phyloP scores from a whole-genome alignment of 2,797 vertebrate species.

The Sebastes nivosus region DNA sequence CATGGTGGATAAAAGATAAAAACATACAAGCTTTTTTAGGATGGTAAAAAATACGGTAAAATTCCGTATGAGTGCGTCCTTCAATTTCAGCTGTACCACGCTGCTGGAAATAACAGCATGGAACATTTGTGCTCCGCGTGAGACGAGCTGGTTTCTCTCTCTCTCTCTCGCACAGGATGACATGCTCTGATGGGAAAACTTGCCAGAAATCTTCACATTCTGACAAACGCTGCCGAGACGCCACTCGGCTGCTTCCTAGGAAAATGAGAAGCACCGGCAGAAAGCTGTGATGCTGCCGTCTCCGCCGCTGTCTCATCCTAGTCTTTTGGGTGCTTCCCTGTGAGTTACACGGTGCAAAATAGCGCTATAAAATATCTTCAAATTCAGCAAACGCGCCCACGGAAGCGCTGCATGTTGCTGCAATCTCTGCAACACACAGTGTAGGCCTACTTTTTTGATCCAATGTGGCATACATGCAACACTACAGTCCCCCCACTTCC shows the following conservation, averaged over 20 bases:
- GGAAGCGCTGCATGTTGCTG: background rate
- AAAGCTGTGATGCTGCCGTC: slow-evolving; percentile 30
- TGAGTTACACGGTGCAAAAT: slow-evolving; percentile 24
- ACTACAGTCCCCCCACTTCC: slow-evolving; percentile 28
- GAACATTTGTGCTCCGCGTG: slow-evolving; percentile 10
- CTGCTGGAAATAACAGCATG: slow-evolving; percentile 13
- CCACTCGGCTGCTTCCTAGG: slow-evolving; percentile 26
- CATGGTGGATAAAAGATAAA: background rate
- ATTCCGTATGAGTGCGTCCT: background rate
- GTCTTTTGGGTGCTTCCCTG: slow-evolving; percentile 25
- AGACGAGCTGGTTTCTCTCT: slow-evolving; percentile 28
- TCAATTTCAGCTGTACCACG: background rate
- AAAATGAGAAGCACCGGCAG: slow-evolving; percentile 26
- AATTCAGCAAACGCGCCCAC: slow-evolving; percentile 13
- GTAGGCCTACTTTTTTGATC: slow-evolving; percentile 38
- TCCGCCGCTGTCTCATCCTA: slow-evolving; percentile 1
- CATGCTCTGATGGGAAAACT: slow-evolving; percentile 50
- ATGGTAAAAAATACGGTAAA: background rate
- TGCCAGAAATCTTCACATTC: slow-evolving; percentile 42
- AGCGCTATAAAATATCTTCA: background rate
- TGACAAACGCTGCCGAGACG: slow-evolving; percentile 40
- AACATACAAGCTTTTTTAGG: background rate
- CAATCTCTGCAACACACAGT: background rate
- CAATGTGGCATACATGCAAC: slow-evolving; percentile 19
- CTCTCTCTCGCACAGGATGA: slow-evolving; percentile 9